Base-by-base conservation (phyloP, 2,888 invertebrate genomes). In the Drosophila neonasuta region DNA sequence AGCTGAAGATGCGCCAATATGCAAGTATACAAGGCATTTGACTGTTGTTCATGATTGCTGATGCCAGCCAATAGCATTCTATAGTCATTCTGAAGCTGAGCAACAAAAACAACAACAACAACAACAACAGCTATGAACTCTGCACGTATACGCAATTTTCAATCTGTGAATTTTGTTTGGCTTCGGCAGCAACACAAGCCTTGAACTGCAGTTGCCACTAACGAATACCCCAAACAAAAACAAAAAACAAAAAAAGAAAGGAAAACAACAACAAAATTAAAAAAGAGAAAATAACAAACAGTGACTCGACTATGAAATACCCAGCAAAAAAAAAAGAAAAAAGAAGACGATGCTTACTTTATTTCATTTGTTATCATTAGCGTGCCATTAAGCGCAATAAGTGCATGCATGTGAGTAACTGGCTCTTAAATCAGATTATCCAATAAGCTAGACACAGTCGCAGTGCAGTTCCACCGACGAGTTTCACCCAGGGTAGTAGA, bases 131-230 rank as follows among this genome's bases (percentile, higher is more conserved):
- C 6, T 1, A 24, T 6, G 24, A 24, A 24, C 24, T 24, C 36
- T 36, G 36, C 67, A 67, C 71, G 67, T 67, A 56, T 48, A 69
- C 65, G 57, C 68, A 74, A 68, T 71, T 74, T 76, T 63, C 62
- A 55, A 54, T 71, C 30, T 29, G 34, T 50, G 41, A 13, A 41
- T 30, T 52, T 42, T 55, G 71, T 62, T 64, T 59, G 46, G 29
- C 17, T 39, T 49, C 46, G 36, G 20, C n/a, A 39, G 57, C 45
- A 29, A 30, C 54, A 45, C 62, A 58, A 60, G 55, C 71, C 63
- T 71, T 69, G 65, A 70, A 58, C 48, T 54, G 48, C 13, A 15
- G 24, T 20, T 30, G 9, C 39, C 39, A 42, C 65, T 72, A 77
- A 63, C 71, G 71, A 74, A 72, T 50, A 36, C 32, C 55, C 52